Conservation (phyloP, 2,888 invertebrate species). For the Hypsopygia costalis region DNA sequence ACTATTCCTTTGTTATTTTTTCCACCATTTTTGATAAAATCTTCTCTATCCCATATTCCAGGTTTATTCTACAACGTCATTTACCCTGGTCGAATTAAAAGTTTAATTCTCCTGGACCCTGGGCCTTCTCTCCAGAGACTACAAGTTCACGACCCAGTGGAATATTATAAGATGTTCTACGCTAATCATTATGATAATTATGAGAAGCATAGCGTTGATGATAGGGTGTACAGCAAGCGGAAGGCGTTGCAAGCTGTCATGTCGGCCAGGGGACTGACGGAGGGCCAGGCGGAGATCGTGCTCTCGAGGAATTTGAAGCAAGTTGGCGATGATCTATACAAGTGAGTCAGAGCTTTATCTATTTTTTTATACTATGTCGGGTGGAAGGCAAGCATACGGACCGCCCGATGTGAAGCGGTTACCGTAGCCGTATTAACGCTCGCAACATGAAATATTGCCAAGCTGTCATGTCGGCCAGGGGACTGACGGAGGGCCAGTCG, state of each 20-base stretch:
- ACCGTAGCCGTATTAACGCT: too few species aligned
- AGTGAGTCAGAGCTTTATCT: too few species aligned
- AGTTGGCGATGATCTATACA: constrained; percentile 58
- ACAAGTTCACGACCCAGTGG: constrained; percentile 29
- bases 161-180: constrained; percentile 48
- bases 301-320: constrained; percentile 64
- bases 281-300: constrained; percentile 65
- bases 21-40: constrained; percentile 13
- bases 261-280: constrained; percentile 55
- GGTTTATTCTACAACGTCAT: constrained; percentile 60
- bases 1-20: constrained; percentile 46
- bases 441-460: too few species aligned
- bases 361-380: too few species aligned
- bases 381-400: too few species aligned
- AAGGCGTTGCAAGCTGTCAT: constrained; percentile 63
- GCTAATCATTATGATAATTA: constrained; percentile 47
- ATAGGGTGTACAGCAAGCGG: constrained; percentile 29
- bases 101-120: constrained; percentile 54
- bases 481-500: constrained; percentile 63
- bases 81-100: constrained; percentile 68
- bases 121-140: constrained; percentile 39
- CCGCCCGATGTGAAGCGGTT: too few species aligned
- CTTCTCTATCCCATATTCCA: constrained; percentile 31
- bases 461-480: constrained; percentile 60
- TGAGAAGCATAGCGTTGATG: constrained; percentile 32